These are phyloP conservation scores for Lacerta bilineata DNA, from an alignment of 2,797 vertebrate genomes.

Conservation along the genomic window DNA sequence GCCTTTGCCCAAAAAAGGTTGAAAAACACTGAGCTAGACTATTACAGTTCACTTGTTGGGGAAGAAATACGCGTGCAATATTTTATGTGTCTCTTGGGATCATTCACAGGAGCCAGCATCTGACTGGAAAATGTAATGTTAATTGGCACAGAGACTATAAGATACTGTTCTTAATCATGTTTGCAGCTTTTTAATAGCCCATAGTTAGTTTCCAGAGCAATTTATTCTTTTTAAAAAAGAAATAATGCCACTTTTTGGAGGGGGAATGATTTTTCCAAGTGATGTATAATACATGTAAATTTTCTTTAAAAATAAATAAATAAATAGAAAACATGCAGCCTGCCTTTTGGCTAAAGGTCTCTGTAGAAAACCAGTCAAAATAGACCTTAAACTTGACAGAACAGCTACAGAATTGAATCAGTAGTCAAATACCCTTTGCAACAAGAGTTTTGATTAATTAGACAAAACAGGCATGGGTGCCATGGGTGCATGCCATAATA, in stretches of 20 bases:
- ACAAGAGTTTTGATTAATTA: neutral
- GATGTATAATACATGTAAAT: neutral
- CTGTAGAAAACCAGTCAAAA: neutral
- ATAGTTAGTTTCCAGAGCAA: neutral
- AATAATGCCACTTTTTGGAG: neutral
- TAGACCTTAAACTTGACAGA: neutral
- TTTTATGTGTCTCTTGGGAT: too few species aligned
- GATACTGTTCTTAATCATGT: neutral
- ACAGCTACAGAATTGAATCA: neutral
- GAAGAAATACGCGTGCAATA: too few species aligned
- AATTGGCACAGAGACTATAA: neutral
- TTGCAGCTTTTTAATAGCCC: neutral
- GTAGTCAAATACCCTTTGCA: neutral
- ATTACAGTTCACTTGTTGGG: too few species aligned
- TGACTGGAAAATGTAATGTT: neutral
- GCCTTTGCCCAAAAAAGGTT: too few species aligned
- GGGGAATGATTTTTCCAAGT: neutral
- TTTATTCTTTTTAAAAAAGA: neutral
- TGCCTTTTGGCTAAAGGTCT: neutral
- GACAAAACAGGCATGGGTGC: neutral
- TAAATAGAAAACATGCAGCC: neutral
- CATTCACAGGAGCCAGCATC: neutral
- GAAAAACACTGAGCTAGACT: too few species aligned
- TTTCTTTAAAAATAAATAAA: neutral
- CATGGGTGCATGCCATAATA: neutral